Conservation (phyloP, 2,888 invertebrate genomes). For the Orchesella flavescens region DNA sequence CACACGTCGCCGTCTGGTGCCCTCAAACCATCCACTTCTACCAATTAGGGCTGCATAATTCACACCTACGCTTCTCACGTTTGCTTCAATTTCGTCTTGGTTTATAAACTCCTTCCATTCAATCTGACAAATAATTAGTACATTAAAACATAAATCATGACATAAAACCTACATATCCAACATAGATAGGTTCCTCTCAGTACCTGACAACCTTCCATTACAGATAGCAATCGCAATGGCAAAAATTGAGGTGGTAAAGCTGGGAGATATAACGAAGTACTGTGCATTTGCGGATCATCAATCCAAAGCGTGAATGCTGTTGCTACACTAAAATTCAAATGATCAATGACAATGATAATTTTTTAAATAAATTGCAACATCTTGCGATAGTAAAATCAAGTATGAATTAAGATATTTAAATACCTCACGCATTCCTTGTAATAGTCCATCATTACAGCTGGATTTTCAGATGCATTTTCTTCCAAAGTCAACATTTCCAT, state of each 20-base stretch:
- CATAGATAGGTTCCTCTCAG: too few species aligned
- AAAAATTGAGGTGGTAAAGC: slow-evolving; percentile 84
- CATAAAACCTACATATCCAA: too few species aligned
- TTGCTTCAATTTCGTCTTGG: slow-evolving; percentile 56
- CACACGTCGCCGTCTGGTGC: slow-evolving; percentile 38
- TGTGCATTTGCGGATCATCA: slow-evolving; percentile 84
- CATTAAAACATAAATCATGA: too few species aligned
- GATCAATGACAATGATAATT: not conserved
- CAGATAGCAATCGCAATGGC: slow-evolving; percentile 78
- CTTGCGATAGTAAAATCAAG: not conserved
- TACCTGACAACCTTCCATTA: slow-evolving; percentile 78
- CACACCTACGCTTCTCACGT: slow-evolving; percentile 42
- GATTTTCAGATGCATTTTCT: slow-evolving; percentile 66
- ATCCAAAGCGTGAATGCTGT: slow-evolving; percentile 83
- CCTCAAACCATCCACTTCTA: slow-evolving; percentile 67
- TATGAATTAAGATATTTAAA: not conserved
- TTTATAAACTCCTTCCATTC: slow-evolving; percentile 69
- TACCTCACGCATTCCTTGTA: slow-evolving; percentile 74
- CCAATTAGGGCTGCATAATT: slow-evolving; percentile 55
- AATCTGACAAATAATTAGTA: slow-evolving; percentile 40
- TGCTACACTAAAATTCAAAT: slow-evolving; percentile 76
- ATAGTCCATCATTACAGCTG: slow-evolving; percentile 58
- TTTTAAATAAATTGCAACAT: not conserved
- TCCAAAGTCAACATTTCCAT: slow-evolving; percentile 40
- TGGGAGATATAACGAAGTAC: slow-evolving; percentile 80